Evolutionary conservation across 1,140 invertebrate species (phyloP), one percentile per base, ranked within the genome.

Genomic region (Acyrthosiphon pisum): DNA sequence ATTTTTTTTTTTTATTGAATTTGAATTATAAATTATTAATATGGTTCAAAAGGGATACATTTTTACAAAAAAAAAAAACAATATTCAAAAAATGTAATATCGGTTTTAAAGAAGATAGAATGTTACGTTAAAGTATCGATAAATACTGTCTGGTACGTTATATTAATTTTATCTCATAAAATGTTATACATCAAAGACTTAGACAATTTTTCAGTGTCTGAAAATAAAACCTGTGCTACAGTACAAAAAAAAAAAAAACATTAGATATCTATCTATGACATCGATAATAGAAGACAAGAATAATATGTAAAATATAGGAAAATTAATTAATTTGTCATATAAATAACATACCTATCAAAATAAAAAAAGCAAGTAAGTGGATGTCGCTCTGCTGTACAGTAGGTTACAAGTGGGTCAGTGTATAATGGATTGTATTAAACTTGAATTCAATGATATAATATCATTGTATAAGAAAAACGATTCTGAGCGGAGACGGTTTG

Each of bases 1-100:
- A 9, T n/a, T 18, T 68, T 30, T n/a, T 30, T 30, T 9, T 68
- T 68, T 30, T 60, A 60, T 60, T 4, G 11, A 18, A n/a, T 68
- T 68, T 18, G n/a, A 68, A 68, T 6, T n/a, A 68, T n/a, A 11
- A 68, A 14, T 14, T 4, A 68, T 18, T 30, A 68, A n/a, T 14
- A n/a, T 68, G 11, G 11, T 68, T n/a, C 30, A 68, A 68, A 68
- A n/a, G 30, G 14, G 4, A 41, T n/a, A 14, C 11, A 68, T 68
- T 68, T 68, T 68, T 68, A 68, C n/a, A n/a, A 4, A n/a, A 9
- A 8, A 46, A 30, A 9, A n/a, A n/a, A n/a, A 68, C n/a, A 68
- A 68, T 68, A 68, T 68, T 68, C 60, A 76, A 76, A n/a, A 76
- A 76, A 76, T 76, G 60, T 76, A n/a, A 76, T 76, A 76, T 76